Conservation (phyloP, 2,888 invertebrate genomes). For the Macrostomum cliftonense region DNA sequence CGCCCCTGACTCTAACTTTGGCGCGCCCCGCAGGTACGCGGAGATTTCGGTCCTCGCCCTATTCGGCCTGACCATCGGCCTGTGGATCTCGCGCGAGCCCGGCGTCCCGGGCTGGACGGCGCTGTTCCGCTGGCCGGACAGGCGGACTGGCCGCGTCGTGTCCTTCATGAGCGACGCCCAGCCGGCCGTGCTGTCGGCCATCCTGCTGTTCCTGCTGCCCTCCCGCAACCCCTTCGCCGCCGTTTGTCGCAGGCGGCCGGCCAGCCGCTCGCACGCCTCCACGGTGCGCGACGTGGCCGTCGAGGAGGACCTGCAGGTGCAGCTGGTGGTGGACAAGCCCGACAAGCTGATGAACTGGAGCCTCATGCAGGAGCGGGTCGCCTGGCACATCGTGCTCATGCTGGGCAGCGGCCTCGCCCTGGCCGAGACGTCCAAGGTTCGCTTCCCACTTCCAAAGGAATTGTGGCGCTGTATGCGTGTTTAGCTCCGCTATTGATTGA, state of each 20-base stretch:
- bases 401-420: constrained; percentile 68
- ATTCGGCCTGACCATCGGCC: constrained; percentile 25
- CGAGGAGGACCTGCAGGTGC: too few species aligned
- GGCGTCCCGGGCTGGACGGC: constrained; percentile 66
- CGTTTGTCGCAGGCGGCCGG: too few species aligned
- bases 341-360: constrained; percentile 55
- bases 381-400: constrained; percentile 70
- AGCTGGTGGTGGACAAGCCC: too few species aligned
- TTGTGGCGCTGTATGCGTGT: too few species aligned
- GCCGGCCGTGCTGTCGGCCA: constrained; percentile 56
- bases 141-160: too few species aligned
- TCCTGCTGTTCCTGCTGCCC: constrained; percentile 64
- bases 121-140: constrained; percentile 17
- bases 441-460: too few species aligned
- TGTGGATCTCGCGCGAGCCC: constrained; percentile 75
- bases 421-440: constrained; percentile 57
- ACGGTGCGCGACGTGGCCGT: too few species aligned
- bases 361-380: constrained; percentile 60
- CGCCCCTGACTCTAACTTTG: too few species aligned
- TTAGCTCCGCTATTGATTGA: too few species aligned
- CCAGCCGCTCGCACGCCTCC: too few species aligned
- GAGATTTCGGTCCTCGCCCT: background rate
- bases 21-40: background rate
- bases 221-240: constrained; percentile 43
- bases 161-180: constrained; percentile 32